Base-by-base conservation (phyloP, 2,888 invertebrate species). In the Tuberolachnus salignus region DNA sequence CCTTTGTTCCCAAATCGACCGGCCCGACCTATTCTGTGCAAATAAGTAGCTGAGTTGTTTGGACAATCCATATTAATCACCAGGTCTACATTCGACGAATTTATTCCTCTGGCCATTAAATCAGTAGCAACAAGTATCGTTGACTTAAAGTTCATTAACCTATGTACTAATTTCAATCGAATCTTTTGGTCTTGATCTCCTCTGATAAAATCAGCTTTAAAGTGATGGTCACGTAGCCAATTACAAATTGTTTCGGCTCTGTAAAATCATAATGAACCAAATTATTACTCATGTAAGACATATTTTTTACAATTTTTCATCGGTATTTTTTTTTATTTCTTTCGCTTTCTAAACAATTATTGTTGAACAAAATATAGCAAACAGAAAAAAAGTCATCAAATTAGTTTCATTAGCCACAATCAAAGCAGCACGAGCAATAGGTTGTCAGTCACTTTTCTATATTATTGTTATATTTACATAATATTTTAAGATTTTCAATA, bases 11-110 rank as follows among this genome's bases (percentile, higher is more conserved):
- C 98, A 88, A 92, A 98, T 81, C 98, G 88, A 0, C 98, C 98
- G 61, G 97, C 96, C 83, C 98, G 89, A 0, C 98, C 98, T 85
- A 97, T 96, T 84, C 98, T 89, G 87, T 99, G 98, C 82, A 97
- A 88, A 87, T 97, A 97, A 21, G 94, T 95, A 82, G 92, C 91
- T 82, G 90, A 88, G 84, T 93, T 92, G 82, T 84, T 84, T 0
- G 98, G 95, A 46, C 94, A 87, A 85, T 98, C 98, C 84, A 97
- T 89, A 86, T 98, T 98, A 11, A 99, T 89, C 0, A 99, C 93
- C 81, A 99, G 86, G 87, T 98, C 94, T 13, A 98, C 92, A 86
- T 95, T 93, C 82, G 94, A 92, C 1, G 93, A 94, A 88, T 99
- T 98, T 82, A 99, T 93, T 14, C 99, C 99, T 82, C 99, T 88